These are phyloP conservation scores for Dynastes maya DNA, from an alignment of 2,888 invertebrate genomes.

Conservation along the genomic window DNA sequence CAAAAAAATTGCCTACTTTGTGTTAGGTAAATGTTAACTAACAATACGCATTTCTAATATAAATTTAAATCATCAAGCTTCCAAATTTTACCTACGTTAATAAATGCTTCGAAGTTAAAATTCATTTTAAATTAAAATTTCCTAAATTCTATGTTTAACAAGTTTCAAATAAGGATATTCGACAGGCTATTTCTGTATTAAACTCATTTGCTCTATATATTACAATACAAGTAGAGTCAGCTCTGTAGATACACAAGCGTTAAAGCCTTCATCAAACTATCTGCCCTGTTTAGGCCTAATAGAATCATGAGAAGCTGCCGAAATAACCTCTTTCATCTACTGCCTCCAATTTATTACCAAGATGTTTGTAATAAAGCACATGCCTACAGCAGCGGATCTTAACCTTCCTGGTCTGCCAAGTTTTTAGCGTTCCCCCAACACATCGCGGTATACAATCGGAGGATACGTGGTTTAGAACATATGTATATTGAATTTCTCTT, in stretches of 20 bases:
- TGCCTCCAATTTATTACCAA: neutral
- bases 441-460: neutral
- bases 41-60: too few species aligned
- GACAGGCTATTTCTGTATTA: too few species aligned
- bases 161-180: too few species aligned
- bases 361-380: slow-evolving; percentile 10
- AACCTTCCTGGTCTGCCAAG: too few species aligned
- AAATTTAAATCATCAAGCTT: too few species aligned
- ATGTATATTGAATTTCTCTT: neutral
- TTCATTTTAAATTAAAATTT: too few species aligned
- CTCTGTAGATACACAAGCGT: neutral
- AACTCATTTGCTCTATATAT: too few species aligned
- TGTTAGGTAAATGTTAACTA: too few species aligned
- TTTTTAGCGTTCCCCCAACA: neutral
- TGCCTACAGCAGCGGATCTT: neutral
- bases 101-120: neutral
- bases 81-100: neutral
- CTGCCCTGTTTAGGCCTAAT: slow-evolving; percentile 4
- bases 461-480: too few species aligned
- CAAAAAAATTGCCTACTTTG: too few species aligned
- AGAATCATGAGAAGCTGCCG: neutral
- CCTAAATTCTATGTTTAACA: too few species aligned
- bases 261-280: neutral
- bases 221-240: too few species aligned
- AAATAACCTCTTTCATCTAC: neutral